A percentile compares a stretch with the other conserved stretches of the same genome.
Conservation (phyloP, 2,797 vertebrate genomes). For the Sebastes nivosus region DNA sequence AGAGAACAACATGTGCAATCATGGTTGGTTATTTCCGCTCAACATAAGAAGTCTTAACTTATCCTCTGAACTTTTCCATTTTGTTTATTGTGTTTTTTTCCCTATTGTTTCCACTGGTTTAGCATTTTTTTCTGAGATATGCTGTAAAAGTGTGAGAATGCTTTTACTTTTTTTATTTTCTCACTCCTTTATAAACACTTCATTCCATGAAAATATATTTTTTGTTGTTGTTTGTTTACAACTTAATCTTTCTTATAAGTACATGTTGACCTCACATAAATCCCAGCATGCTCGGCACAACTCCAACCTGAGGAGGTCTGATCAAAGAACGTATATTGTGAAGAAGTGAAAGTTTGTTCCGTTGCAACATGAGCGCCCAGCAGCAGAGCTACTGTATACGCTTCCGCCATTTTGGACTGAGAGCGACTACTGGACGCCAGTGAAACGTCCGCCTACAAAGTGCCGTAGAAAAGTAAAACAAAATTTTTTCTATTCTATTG, state of each 20-base stretch:
- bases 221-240: background rate
- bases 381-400: too few relatives aligned
- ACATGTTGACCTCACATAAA: background rate
- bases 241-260: background rate
- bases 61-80: background rate
- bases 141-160: background rate
- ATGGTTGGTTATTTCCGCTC: too few relatives aligned
- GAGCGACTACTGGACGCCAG: accelerated
- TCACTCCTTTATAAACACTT: background rate
- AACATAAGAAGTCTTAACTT: background rate
- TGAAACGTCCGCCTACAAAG: accelerated
- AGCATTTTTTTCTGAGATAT: too few relatives aligned
- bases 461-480: too few relatives aligned
- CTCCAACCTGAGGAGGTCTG: background rate
- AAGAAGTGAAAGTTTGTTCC: background rate
- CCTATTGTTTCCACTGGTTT: background rate
- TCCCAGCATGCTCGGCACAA: background rate
- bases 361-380: background rate
- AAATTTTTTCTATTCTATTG: accelerated
- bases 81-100: background rate
- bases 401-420: too few relatives aligned
- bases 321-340: background rate
- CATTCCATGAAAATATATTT: background rate
- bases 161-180: background rate
- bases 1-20: background rate